Conservation (phyloP, 2,888 invertebrate species). For the Acrobeloides nanus region DNA sequence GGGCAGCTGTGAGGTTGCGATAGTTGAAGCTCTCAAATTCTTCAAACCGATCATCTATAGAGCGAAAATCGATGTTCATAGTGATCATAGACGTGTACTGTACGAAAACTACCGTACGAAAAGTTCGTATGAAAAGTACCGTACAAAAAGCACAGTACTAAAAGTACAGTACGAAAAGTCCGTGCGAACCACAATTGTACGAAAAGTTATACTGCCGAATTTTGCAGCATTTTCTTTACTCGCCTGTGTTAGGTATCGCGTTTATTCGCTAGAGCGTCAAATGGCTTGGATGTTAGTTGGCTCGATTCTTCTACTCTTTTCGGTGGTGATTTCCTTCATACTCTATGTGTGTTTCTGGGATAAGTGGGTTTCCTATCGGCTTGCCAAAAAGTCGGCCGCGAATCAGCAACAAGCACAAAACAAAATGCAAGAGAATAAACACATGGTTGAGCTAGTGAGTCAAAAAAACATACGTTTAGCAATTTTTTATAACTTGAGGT, state of each 20-base stretch:
- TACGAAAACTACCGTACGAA: too few relatives aligned
- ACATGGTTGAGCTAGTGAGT: conserved; percentile 12
- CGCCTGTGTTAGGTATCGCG: conserved; percentile 26
- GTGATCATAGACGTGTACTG: too few relatives aligned
- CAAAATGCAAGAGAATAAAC: neutral
- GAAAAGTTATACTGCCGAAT: too few relatives aligned
- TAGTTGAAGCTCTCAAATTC: too few relatives aligned
- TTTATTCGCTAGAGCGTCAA: conserved; percentile 48
- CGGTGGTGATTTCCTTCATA: conserved; percentile 37
- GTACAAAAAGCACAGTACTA: too few relatives aligned
- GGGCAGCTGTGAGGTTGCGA: too few relatives aligned
- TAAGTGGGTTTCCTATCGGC: conserved; percentile 13
- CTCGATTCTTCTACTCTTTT: conserved; percentile 38
- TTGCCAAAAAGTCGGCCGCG: conserved; percentile 4
- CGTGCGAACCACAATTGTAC: too few relatives aligned
- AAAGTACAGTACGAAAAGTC: too few relatives aligned
- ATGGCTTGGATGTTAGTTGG: conserved; percentile 38
- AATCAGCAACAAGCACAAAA: conserved; percentile 6
- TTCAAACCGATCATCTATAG: too few relatives aligned
- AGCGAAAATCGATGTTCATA: too few relatives aligned
- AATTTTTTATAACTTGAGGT: conserved; percentile 21
- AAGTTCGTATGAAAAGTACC: too few relatives aligned
- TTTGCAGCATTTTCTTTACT: conserved; percentile 1
- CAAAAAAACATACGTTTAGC: neutral
- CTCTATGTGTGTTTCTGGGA: conserved; percentile 42